These are phyloP conservation scores for Pachyuromys duprasi DNA, from an alignment of 2,797 vertebrate genomes.

Conservation along the genomic window DNA sequence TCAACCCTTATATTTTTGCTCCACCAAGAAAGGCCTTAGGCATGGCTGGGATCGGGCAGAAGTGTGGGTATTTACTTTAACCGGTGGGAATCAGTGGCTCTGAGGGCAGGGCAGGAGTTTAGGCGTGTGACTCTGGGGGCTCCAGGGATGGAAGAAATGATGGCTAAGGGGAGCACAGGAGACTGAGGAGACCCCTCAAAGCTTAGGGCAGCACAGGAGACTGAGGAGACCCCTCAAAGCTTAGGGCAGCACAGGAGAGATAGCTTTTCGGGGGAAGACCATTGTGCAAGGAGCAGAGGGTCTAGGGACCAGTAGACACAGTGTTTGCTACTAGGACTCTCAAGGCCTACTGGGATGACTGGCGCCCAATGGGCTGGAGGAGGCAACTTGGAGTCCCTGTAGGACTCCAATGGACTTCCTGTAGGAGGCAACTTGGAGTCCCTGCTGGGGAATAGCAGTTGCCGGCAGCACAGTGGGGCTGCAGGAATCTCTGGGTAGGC, in stretches of 20 bases:
- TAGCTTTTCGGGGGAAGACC: background rate
- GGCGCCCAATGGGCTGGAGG: background rate
- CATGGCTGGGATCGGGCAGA: background rate
- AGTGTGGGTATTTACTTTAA: background rate
- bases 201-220: background rate
- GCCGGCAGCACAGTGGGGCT: background rate
- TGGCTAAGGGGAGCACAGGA: accelerated
- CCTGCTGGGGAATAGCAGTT: background rate
- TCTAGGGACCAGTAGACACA: background rate
- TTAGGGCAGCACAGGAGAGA: background rate
- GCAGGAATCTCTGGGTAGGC: background rate
- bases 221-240: background rate
- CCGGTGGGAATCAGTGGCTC: background rate
- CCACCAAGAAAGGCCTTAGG: background rate
- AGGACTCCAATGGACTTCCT: too few species aligned
- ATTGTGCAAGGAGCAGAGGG: background rate
- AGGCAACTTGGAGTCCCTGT: background rate
- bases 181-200: background rate
- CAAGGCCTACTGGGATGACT: background rate
- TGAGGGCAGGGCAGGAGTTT: background rate
- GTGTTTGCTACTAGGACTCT: background rate
- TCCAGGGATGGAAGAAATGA: accelerated
- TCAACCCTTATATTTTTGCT: background rate
- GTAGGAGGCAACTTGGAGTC: background rate
- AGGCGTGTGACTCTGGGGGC: background rate